Evolutionary conservation across 2,113 vertebrate genomes (phyloP), one percentile per base, ranked within the genome.

Genomic region (Dromas ardeola): DNA sequence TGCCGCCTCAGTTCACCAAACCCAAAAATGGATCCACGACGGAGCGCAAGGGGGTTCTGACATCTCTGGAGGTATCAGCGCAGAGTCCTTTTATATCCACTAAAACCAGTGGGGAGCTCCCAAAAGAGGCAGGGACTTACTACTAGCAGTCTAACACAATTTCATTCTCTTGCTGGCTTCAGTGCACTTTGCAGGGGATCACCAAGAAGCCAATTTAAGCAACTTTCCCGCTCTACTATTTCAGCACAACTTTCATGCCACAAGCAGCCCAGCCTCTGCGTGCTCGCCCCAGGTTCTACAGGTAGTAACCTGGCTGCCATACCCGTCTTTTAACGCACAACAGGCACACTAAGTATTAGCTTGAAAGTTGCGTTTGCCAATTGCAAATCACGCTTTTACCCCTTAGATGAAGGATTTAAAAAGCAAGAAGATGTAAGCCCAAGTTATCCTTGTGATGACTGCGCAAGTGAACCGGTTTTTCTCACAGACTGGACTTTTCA

Each of bases 401-500:
- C 42, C 63, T 32, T 16, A 66, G 13, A 8, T 15, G 42, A 88
- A 38, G 59, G 61, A 74, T 88, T 80, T 78, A 77, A 65, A 66
- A 58, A 81, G 78, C 15, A 91, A 61, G 69, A 83, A 56, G 93
- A 61, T 52, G 79, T 58, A 92, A 88, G 90, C 72, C 77, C 53
- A 32, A 81, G 52, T 87, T 72, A 77, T 45, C 74, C 67, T 58
- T 85, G 62, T 22, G 69, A 92, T 42, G 15, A 22, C 63, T 79
- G 70, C 71, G 94, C 63, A 95, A 86, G 66, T 19, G 45, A 77
- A 91, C 55, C 15, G 6, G 42, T 88, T 96, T 58, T 92, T 90
- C 82, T 91, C 85, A 90, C 53, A 93, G 82, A 85, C 30, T 91
- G 89, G 74, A 94, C 71, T 97, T 96, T 87, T 92, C 89, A 97